Conservation (phyloP, 2,888 invertebrate genomes). For the Micoletzkya japonica region DNA sequence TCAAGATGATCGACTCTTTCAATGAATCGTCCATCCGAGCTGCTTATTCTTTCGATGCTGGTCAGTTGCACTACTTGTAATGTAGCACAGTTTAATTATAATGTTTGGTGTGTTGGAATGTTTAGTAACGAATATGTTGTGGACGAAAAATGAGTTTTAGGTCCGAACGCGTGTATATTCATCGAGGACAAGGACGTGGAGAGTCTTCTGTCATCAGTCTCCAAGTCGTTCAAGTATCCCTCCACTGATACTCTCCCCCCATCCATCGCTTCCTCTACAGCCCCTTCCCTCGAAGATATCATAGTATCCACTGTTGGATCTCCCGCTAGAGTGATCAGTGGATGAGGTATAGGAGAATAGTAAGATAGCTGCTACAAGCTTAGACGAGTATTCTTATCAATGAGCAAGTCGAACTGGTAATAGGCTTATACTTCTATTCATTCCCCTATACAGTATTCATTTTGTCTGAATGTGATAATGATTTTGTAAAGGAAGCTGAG, state of each 20-base stretch:
- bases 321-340: neutral
- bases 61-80: constrained; percentile 64
- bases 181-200: neutral
- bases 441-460: too few relatives aligned
- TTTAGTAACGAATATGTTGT: too few relatives aligned
- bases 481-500: too few relatives aligned
- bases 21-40: constrained; percentile 73
- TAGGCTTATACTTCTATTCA: too few relatives aligned
- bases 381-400: too few relatives aligned
- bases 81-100: neutral
- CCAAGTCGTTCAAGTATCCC: neutral
- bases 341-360: neutral
- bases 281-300: neutral
- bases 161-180: constrained; percentile 49
- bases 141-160: constrained; percentile 7
- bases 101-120: neutral
- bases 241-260: neutral
- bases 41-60: constrained; percentile 98
- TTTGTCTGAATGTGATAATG: too few relatives aligned
- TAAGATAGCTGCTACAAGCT: neutral
- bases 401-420: too few relatives aligned
- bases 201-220: neutral
- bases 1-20: constrained; percentile 80
- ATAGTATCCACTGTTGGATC: neutral
- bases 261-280: neutral